These are phyloP conservation scores for Drosophila obscura DNA, from an alignment of 1,140 invertebrate genomes.

Conservation along the genomic window DNA sequence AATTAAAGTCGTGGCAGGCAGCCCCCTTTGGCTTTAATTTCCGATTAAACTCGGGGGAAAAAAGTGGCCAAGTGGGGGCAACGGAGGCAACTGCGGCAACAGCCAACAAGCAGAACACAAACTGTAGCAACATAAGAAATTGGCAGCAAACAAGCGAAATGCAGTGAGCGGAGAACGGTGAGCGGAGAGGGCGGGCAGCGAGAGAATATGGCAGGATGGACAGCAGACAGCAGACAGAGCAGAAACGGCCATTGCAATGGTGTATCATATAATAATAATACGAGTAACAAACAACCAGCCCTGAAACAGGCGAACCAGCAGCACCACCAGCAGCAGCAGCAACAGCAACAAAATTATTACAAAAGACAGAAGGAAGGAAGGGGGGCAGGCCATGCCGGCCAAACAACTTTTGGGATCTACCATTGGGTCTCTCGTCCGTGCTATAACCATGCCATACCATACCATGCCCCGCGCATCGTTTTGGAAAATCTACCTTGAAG, in stretches of 20 bases:
- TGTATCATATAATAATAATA: conserved; percentile 81
- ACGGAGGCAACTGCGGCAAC: conserved; percentile 37
- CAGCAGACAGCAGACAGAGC: background rate
- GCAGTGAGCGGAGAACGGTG: conserved; percentile 13
- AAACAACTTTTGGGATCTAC: conserved; percentile 57
- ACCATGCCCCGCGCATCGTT: conserved; percentile 72
- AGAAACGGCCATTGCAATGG: conserved; percentile 73
- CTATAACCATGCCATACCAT: background rate
- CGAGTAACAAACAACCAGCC: conserved; percentile 39
- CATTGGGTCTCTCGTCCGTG: conserved; percentile 32
- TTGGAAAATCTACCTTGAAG: conserved; percentile 84
- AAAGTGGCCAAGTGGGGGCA: conserved; percentile 50
- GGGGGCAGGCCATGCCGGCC: conserved; percentile 45
- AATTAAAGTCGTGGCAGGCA: conserved; percentile 78
- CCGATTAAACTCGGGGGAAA: conserved; percentile 70
- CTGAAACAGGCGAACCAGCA: conserved; percentile 15
- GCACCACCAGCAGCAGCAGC: conserved; percentile 28
- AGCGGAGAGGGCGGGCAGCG: background rate
- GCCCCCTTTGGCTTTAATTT: conserved; percentile 79
- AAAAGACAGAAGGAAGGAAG: conserved; percentile 56
- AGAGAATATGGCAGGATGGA: background rate
- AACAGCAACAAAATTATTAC: conserved; percentile 71
- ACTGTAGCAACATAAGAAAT: conserved; percentile 74
- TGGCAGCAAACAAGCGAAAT: conserved; percentile 70
- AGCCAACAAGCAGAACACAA: conserved; percentile 68